phyloP scores from a whole-genome alignment of 2,113 vertebrate genomes.

The Mobula birostris region DNA sequence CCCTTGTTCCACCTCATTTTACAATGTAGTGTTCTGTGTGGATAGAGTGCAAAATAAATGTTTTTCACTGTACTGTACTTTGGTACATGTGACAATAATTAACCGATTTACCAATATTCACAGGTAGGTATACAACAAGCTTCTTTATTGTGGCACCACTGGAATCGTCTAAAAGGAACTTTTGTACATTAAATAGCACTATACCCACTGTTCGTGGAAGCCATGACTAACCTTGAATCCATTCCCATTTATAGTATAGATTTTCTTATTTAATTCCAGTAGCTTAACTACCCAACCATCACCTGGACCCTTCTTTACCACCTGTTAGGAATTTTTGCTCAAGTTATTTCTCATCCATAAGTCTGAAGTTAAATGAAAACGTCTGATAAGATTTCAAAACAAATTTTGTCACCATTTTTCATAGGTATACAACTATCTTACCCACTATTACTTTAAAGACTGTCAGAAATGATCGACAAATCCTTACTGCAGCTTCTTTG shows the following conservation, averaged over 20 bases:
- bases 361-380: not conserved
- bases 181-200: not conserved
- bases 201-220: not conserved
- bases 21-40: too few relatives aligned
- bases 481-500: constrained; percentile 53
- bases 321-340: not conserved
- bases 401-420: not conserved
- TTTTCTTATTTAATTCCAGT: not conserved
- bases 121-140: too few relatives aligned
- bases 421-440: not conserved
- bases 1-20: too few relatives aligned
- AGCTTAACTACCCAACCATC: not conserved
- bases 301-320: not conserved
- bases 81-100: too few relatives aligned
- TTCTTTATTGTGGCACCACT: too few relatives aligned
- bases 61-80: too few relatives aligned
- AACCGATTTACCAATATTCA: too few relatives aligned
- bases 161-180: too few relatives aligned
- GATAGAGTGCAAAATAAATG: too few relatives aligned
- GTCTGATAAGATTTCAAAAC: not conserved
- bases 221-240: not conserved
- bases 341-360: not conserved
- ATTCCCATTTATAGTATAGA: not conserved
- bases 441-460: not conserved
- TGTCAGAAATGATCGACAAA: not conserved